Evolutionary conservation across 2,888 invertebrate genomes (phyloP), one percentile per base, ranked within the genome.

Genomic region (Folsomia manolachei): DNA sequence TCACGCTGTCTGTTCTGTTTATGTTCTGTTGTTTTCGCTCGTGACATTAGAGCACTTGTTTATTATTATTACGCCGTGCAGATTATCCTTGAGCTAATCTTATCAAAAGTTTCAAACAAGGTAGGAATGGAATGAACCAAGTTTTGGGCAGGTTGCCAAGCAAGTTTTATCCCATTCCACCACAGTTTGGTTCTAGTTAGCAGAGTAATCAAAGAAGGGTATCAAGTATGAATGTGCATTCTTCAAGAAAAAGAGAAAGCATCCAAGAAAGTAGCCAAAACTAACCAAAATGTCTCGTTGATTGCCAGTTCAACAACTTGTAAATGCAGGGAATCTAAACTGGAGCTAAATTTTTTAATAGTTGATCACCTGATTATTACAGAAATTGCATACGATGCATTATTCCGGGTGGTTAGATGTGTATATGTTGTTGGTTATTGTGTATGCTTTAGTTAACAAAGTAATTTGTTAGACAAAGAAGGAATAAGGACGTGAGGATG

Each of bases 1-100:
- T n/a, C n/a, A n/a, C n/a, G n/a, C n/a, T n/a, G n/a, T n/a, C n/a
- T n/a, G n/a, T n/a, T n/a, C n/a, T n/a, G n/a, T n/a, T n/a, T n/a
- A n/a, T n/a, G n/a, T n/a, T 62, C 65, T 9, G 25, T 14, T 66
- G 56, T 56, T 39, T 14, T 39, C 39, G 27, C 51, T 27, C 27
- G 65, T 11, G 65, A 24, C 65, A 66, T 66, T 66, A 66, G 52
- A 11, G 52, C n/a, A n/a, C 1, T 66, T 66, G 65, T 66, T 66
- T 66, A 66, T 66, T 66, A 66, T 66, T 66, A 66, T 66, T 56
- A 53, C 56, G 11, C 21, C 14, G 21, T 21, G 66, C 66, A 66
- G 66, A 56, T 53, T 67, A 60, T 67, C 67, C 56, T 19, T 25
- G 67, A 53, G 60, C 27, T 67, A 67, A 67, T 67, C 67, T 67